These are phyloP conservation scores for Muntiacus muntjak DNA, from an alignment of 2,113 vertebrate genomes.

Conservation along the genomic window DNA sequence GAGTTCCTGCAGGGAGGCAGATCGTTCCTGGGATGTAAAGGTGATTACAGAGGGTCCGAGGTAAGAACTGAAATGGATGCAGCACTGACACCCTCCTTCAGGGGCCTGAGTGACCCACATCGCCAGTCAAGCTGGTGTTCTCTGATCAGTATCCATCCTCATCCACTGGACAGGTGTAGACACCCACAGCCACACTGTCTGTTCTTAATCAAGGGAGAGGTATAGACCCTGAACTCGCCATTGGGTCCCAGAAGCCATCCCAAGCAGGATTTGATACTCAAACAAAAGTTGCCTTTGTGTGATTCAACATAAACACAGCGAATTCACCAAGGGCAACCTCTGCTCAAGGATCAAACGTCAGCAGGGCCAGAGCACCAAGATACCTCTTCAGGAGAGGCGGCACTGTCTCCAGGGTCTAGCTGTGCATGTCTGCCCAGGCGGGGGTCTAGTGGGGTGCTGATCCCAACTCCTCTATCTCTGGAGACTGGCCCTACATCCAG, in stretches of 20 bases:
- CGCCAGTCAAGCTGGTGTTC: accelerated
- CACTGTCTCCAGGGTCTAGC: not conserved
- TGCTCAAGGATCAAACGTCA: slow-evolving; percentile 57
- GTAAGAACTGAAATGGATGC: accelerated
- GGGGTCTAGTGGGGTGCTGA: not conserved
- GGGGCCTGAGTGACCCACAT: accelerated
- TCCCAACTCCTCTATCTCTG: not conserved
- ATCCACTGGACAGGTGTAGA: not conserved
- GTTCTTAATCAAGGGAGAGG: not conserved
- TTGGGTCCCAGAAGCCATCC: not conserved
- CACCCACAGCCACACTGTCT: not conserved
- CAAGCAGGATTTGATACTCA: slow-evolving; percentile 62
- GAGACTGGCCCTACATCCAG: not conserved
- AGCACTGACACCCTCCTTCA: accelerated
- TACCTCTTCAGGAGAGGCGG: not conserved
- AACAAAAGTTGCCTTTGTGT: slow-evolving; percentile 74
- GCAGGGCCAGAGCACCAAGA: not conserved
- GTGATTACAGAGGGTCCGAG: not conserved
- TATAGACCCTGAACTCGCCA: not conserved
- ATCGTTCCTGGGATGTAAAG: not conserved
- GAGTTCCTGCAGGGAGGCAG: not conserved
- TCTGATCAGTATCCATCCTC: not conserved
- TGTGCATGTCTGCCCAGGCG: accelerated
- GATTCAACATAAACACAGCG: slow-evolving; percentile 69
- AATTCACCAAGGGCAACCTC: slow-evolving; percentile 71